Percentiles rank a stretch among this genome's conserved stretches.
phyloP scores from a whole-genome alignment of 2,888 invertebrate species.

The Monopis laevigella region DNA sequence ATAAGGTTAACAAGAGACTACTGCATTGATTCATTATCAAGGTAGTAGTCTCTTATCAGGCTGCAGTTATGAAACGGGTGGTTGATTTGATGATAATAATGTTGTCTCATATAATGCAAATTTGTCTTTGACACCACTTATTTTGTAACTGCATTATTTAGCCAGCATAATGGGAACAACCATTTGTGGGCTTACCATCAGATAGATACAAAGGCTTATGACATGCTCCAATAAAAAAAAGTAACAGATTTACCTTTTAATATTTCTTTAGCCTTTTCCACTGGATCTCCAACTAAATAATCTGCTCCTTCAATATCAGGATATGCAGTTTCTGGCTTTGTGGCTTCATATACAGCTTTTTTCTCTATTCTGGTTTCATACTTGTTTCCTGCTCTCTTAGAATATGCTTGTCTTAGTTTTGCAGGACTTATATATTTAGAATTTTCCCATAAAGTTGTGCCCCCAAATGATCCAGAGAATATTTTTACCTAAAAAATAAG shows the following conservation, averaged over 20 bases:
- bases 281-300: conserved; percentile 74
- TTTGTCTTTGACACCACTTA: no score
- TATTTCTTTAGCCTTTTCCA: conserved; percentile 67
- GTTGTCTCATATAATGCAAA: no score
- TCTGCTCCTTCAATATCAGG: conserved; percentile 77
- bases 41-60: no score
- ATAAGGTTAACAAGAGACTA: no score
- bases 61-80: no score
- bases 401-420: conserved; percentile 77
- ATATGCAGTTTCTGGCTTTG: conserved; percentile 78
- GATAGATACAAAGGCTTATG: no score
- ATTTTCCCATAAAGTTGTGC: conserved; percentile 93
- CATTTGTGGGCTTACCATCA: no score
- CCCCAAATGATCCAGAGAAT: conserved; percentile 95
- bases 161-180: no score
- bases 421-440: conserved; percentile 90
- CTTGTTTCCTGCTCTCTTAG: conserved; percentile 74
- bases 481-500: conserved; percentile 83
- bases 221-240: not conserved
- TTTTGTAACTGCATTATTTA: no score
- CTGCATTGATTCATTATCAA: no score
- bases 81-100: no score
- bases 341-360: conserved; percentile 78
- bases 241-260: conserved; percentile 39
- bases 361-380: conserved; percentile 84